These are phyloP conservation scores for Athalia rosae DNA, from an alignment of 2,888 invertebrate genomes.

Conservation along the genomic window DNA sequence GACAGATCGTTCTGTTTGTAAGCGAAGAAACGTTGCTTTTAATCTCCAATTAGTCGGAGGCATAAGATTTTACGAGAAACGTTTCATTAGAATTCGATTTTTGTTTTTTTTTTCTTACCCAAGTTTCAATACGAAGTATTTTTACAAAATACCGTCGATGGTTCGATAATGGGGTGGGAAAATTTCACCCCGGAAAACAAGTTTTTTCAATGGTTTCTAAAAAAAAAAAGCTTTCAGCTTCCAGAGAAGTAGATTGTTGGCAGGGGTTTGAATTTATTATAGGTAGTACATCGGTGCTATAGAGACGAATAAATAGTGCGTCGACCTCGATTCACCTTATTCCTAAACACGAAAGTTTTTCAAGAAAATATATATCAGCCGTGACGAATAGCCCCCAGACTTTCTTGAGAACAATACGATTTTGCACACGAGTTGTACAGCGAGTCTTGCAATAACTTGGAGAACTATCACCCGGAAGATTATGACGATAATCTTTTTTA, in stretches of 20 bases:
- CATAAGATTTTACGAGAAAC: not conserved
- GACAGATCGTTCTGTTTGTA: slow-evolving; percentile 16
- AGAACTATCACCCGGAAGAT: too few relatives aligned
- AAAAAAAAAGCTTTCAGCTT: not conserved
- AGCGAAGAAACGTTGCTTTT: slow-evolving; percentile 11
- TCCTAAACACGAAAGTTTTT: too few relatives aligned
- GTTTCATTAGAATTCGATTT: not conserved
- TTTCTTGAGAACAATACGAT: too few relatives aligned
- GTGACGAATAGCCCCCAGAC: too few relatives aligned
- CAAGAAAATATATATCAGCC: too few relatives aligned
- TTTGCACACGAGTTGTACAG: too few relatives aligned
- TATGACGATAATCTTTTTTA: too few relatives aligned
- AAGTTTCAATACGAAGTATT: not conserved
- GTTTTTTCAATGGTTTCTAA: not conserved
- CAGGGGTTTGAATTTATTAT: too few relatives aligned
- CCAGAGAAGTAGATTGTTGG: not conserved
- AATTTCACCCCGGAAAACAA: not conserved
- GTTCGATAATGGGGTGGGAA: not conserved
- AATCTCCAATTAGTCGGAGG: slow-evolving; percentile 32
- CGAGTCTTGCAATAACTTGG: too few relatives aligned
- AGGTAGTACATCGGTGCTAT: too few relatives aligned
- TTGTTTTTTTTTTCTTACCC: not conserved
- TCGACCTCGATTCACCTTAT: too few relatives aligned
- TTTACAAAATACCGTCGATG: not conserved
- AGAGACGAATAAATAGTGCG: too few relatives aligned